A percentile compares a stretch with the other conserved stretches of the same genome.
phyloP scores from a whole-genome alignment of 1,140 invertebrate genomes.

The Vollenhovia emeryi region DNA sequence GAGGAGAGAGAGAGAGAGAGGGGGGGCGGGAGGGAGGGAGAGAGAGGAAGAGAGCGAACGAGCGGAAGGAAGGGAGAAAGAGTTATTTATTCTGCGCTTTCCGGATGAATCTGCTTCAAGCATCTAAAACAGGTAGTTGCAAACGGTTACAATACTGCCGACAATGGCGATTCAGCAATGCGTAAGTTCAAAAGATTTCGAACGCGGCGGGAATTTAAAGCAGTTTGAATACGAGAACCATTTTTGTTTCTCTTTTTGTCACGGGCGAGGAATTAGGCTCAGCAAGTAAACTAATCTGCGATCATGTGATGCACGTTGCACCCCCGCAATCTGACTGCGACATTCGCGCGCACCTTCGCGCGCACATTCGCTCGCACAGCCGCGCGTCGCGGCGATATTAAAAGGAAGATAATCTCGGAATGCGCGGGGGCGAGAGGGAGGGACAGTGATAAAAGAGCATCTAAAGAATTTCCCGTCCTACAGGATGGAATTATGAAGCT shows the following conservation, averaged over 20 bases:
- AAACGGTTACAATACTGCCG: slow-evolving; percentile 44
- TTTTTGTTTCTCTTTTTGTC: too few species aligned
- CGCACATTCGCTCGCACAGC: neutral
- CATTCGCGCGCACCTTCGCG: neutral
- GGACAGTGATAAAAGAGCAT: slow-evolving; percentile 49
- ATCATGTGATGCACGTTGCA: neutral
- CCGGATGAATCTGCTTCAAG: slow-evolving; percentile 48
- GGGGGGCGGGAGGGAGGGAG: neutral
- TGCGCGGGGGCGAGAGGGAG: too few species aligned
- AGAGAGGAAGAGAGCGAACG: slow-evolving; percentile 12
- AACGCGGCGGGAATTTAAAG: slow-evolving; percentile 30
- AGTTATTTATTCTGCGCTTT: slow-evolving; percentile 50
- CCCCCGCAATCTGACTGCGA: neutral
- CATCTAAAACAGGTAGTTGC: slow-evolving; percentile 56
- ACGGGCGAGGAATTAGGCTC: slow-evolving; percentile 22
- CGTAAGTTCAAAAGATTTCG: slow-evolving; percentile 57
- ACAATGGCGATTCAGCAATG: slow-evolving; percentile 42
- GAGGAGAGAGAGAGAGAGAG: neutral
- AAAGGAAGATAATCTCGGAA: slow-evolving; percentile 46
- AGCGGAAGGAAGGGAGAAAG: slow-evolving; percentile 17
- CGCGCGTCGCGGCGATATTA: slow-evolving; percentile 24
- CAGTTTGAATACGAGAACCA: slow-evolving; percentile 11
- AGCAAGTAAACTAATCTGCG: slow-evolving; percentile 23
- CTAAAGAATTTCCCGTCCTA: slow-evolving; percentile 49
- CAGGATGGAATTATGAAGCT: slow-evolving; percentile 45